phyloP scores from a whole-genome alignment of 2,797 vertebrate species.

The Anabacerthia variegaticeps region DNA sequence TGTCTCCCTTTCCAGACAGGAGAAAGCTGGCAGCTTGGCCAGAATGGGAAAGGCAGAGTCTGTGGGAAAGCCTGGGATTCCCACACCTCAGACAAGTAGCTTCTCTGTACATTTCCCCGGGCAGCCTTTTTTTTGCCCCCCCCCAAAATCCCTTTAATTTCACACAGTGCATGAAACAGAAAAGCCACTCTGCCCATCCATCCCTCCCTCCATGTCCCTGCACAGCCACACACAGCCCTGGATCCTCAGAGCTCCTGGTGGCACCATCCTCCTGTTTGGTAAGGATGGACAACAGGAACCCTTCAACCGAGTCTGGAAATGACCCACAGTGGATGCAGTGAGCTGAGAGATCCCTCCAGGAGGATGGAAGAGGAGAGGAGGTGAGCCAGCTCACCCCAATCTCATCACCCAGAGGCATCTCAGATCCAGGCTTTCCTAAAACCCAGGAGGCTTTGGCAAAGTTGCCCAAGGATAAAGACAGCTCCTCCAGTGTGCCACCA shows the following conservation, averaged over 20 bases:
- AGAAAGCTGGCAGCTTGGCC: background rate
- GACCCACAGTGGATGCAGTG: background rate
- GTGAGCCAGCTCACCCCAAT: background rate
- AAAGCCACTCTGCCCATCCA: background rate
- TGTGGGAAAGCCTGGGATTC: constrained; percentile 25
- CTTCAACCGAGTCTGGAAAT: background rate
- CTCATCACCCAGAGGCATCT: background rate
- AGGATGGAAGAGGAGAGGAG: background rate
- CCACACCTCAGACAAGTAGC: background rate
- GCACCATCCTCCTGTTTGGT: background rate
- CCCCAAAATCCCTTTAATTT: background rate
- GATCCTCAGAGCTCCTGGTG: background rate
- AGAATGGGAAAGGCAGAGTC: background rate
- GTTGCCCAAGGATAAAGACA: background rate
- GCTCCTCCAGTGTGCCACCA: background rate
- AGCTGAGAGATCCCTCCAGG: background rate
- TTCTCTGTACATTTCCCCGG: background rate
- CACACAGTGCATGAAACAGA: background rate
- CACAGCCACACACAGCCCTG: background rate
- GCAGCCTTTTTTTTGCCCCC: background rate
- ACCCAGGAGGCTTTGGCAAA: background rate
- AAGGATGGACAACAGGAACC: background rate
- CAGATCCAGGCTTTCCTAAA: background rate
- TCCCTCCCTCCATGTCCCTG: background rate
- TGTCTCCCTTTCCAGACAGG: background rate